These are phyloP conservation scores for Xyrichtys novacula DNA, from an alignment of 2,797 vertebrate genomes.

Conservation along the genomic window DNA sequence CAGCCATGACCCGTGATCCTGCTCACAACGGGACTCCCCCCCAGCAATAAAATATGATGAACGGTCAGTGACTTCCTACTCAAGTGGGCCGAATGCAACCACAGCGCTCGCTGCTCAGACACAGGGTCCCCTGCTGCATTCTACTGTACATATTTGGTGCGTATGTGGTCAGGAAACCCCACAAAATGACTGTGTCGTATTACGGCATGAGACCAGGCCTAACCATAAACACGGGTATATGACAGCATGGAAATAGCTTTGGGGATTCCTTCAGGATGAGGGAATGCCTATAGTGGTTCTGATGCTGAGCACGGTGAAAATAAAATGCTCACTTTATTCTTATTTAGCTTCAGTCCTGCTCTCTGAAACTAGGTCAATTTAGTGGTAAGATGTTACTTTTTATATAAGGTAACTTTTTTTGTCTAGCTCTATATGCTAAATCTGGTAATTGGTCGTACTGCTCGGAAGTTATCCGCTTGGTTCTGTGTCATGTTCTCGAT, in stretches of 20 bases:
- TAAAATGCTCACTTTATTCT: slow-evolving; percentile 22
- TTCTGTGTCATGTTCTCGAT: no score
- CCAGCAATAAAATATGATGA: slow-evolving; percentile 71
- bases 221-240: slow-evolving; percentile 58
- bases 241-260: slow-evolving; percentile 77
- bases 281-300: slow-evolving; percentile 53
- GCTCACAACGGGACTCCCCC: slow-evolving; percentile 63
- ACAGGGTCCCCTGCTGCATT: slow-evolving; percentile 49
- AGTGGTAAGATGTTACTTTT: no score
- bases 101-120: slow-evolving; percentile 54
- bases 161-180: slow-evolving; percentile 73
- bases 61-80: slow-evolving; percentile 67
- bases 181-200: slow-evolving; percentile 76
- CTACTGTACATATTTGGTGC: slow-evolving; percentile 70
- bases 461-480: no score
- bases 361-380: no score
- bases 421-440: no score
- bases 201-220: slow-evolving; percentile 71
- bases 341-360: neutral
- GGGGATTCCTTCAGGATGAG: slow-evolving; percentile 73
- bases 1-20: slow-evolving; percentile 52
- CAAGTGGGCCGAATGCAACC: slow-evolving; percentile 54
- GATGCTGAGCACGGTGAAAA: slow-evolving; percentile 52
- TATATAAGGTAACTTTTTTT: no score
- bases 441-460: no score